Evolutionary conservation across 2,888 invertebrate genomes (phyloP).

Genomic region (Dryocosmus kuriphilus): DNA sequence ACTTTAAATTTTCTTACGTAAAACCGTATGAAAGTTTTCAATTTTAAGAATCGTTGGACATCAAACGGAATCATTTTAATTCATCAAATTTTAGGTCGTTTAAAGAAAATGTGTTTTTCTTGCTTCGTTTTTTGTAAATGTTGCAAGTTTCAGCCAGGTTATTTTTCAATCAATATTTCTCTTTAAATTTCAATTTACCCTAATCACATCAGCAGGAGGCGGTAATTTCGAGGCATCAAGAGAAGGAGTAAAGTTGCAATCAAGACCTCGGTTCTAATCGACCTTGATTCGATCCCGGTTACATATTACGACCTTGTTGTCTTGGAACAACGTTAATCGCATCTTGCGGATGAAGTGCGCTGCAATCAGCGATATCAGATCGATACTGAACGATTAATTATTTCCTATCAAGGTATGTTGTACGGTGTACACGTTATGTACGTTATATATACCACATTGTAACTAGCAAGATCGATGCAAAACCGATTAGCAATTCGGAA

Average conservation of each 20-base stretch:
- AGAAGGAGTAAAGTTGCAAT: slow-evolving; percentile 24
- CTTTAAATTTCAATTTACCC: slow-evolving; percentile 12
- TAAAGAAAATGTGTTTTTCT: too few relatives aligned
- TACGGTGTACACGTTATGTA: neutral
- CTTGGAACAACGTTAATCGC: slow-evolving; percentile 33
- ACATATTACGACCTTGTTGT: slow-evolving; percentile 30
- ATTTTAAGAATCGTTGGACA: too few relatives aligned
- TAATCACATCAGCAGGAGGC: neutral
- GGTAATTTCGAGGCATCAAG: slow-evolving; percentile 22
- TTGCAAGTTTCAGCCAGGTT: too few relatives aligned
- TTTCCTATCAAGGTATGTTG: slow-evolving; percentile 16
- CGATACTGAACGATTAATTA: slow-evolving; percentile 23
- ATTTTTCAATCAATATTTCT: neutral
- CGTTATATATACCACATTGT: neutral
- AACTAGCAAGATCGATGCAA: slow-evolving; percentile 5
- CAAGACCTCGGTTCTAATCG: slow-evolving; percentile 15
- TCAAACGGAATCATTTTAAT: too few relatives aligned
- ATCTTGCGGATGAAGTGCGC: slow-evolving; percentile 36
- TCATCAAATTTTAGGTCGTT: too few relatives aligned
- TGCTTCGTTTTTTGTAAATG: too few relatives aligned
- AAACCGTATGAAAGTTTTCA: too few relatives aligned
- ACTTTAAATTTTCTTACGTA: too few relatives aligned
- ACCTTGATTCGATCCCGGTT: slow-evolving; percentile 25
- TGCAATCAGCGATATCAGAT: slow-evolving; percentile 38
- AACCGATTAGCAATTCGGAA: slow-evolving; percentile 7